Evolutionary conservation across 30 jellyfish, hydroid and myxozoan species (phyloP).

Genomic region (Haliclystus octoradiatus): DNA sequence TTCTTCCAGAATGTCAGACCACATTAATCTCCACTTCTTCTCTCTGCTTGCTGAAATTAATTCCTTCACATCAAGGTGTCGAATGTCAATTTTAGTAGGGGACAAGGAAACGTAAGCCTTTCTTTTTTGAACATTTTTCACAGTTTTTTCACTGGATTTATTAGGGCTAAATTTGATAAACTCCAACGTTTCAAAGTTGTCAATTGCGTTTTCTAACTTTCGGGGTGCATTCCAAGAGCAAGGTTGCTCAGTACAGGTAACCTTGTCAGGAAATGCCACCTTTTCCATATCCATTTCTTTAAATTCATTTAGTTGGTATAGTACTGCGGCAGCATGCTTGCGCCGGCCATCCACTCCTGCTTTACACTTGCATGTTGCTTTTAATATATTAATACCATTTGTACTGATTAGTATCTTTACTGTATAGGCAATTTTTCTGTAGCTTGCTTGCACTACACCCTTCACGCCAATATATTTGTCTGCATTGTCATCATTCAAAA

Average conservation of each 20-base stretch:
- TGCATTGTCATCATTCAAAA: not conserved
- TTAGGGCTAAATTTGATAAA: not conserved
- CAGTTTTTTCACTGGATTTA: not conserved
- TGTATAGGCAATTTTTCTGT: not conserved
- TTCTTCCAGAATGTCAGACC: not conserved
- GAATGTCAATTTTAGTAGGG: not conserved
- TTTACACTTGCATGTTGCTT: not conserved
- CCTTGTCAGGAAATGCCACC: no score
- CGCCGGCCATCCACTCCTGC: constrained; percentile 1
- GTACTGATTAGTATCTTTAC: no score
- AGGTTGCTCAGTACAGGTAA: no score
- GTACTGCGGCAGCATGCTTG: not conserved
- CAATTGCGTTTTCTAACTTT: not conserved
- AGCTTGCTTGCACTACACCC: not conserved
- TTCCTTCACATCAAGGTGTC: not conserved
- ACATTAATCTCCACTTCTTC: not conserved
- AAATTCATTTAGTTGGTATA: not conserved
- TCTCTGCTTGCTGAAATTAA: not conserved
- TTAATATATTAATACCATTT: no score
- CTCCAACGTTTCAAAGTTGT: not conserved
- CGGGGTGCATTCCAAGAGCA: not conserved
- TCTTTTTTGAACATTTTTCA: not conserved
- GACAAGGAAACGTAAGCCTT: not conserved
- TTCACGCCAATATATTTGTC: not conserved
- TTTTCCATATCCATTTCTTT: not conserved